These are phyloP conservation scores for Drosophila ercepeae DNA, from an alignment of 1,140 invertebrate species.

Conservation along the genomic window DNA sequence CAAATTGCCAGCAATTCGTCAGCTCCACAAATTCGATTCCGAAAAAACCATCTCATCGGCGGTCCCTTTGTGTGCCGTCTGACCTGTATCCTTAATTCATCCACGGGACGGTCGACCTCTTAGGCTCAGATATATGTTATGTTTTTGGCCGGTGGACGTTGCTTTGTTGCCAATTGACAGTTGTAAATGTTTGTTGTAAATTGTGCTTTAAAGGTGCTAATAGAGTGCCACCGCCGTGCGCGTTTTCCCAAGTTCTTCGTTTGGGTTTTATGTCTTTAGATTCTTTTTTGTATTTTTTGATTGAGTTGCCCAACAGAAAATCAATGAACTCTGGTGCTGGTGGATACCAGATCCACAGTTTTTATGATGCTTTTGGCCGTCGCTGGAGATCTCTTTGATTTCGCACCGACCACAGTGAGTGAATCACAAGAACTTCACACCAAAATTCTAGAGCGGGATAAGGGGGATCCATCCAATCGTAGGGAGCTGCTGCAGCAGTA, in stretches of 20 bases:
- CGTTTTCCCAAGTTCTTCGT: conserved; percentile 62
- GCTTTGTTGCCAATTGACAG: conserved; percentile 83
- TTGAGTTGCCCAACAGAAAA: conserved; percentile 70
- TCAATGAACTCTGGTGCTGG: conserved; percentile 75
- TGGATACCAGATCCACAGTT: conserved; percentile 41
- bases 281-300: conserved; percentile 49
- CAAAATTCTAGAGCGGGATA: conserved; percentile 1
- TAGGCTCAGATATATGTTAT: not conserved
- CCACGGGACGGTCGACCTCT: conserved; percentile 8
- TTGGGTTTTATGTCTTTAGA: conserved; percentile 36
- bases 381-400: conserved; percentile 63
- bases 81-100: conserved; percentile 72
- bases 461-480: not conserved
- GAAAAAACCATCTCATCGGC: conserved; percentile 34
- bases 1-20: conserved; percentile 78
- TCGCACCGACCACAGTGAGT: conserved; percentile 55
- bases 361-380: conserved; percentile 71
- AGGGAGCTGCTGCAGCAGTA: conserved; percentile 48
- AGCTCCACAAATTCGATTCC: conserved; percentile 24
- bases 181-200: conserved; percentile 83
- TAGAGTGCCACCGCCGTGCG: conserved; percentile 82
- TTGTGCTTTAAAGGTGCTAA: conserved; percentile 82
- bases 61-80: conserved; percentile 63
- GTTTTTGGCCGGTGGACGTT: conserved; percentile 13
- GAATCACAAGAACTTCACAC: conserved; percentile 78